phyloP scores from a whole-genome alignment of 2,888 invertebrate genomes.

The Lepidocyrtinus sp. region DNA sequence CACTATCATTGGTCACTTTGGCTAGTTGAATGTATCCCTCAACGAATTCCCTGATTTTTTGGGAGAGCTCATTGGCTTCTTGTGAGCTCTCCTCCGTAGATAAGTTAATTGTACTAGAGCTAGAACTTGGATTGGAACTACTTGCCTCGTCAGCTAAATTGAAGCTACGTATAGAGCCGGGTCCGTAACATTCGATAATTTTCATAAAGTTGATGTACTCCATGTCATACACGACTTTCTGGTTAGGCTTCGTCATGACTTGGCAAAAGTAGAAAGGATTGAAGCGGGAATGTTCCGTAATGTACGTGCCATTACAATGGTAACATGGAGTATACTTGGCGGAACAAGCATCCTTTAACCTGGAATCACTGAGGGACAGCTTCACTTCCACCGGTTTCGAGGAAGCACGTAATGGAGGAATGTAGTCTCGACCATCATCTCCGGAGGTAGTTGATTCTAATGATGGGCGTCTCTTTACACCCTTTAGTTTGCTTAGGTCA shows the following conservation, averaged over 20 bases:
- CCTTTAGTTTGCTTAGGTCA: conserved; percentile 26
- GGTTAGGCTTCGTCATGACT: conserved; percentile 33
- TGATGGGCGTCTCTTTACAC: conserved; percentile 24
- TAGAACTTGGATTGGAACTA: background rate
- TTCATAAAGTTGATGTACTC: conserved; percentile 44
- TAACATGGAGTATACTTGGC: conserved; percentile 40
- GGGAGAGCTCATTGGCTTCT: conserved; percentile 9
- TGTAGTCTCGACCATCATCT: too few relatives aligned
- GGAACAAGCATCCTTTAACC: conserved; percentile 29
- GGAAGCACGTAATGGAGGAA: too few relatives aligned
- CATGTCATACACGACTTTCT: conserved; percentile 29
- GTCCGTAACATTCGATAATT: conserved; percentile 43
- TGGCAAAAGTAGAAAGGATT: conserved; percentile 48
- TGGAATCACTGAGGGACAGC: conserved; percentile 23
- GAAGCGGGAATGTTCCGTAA: conserved; percentile 35
- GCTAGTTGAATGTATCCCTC: conserved; percentile 37
- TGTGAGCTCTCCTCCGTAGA: background rate
- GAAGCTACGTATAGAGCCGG: conserved; percentile 32
- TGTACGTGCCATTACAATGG: conserved; percentile 45
- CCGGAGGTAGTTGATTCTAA: conserved; percentile 26
- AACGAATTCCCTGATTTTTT: conserved; percentile 48
- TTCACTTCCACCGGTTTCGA: conserved; percentile 30
- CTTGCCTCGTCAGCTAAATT: conserved; percentile 21
- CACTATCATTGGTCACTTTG: conserved; percentile 42
- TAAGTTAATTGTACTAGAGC: conserved; percentile 17